phyloP scores from a whole-genome alignment of 37 sponge, comb jelly and placozoan genomes.

The Crambe crambe region DNA sequence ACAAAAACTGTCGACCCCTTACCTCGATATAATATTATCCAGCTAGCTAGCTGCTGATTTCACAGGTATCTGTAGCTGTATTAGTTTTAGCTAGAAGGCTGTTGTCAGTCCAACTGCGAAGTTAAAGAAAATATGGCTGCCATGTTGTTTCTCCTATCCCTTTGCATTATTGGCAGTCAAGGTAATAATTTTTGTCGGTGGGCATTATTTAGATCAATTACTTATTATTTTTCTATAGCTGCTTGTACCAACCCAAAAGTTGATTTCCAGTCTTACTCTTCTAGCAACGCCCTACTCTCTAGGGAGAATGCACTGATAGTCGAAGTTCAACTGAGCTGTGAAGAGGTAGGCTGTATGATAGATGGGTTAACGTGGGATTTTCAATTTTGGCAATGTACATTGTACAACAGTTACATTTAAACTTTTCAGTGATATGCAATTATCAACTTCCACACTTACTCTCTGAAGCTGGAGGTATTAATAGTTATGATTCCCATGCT shows the following conservation, averaged over 20 bases:
- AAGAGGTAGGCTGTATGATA: background rate
- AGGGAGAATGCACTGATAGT: slow-evolving; percentile 59
- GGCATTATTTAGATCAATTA: background rate
- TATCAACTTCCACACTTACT: too few relatives aligned
- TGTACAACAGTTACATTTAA: too few relatives aligned
- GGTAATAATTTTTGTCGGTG: background rate
- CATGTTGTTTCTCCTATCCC: background rate
- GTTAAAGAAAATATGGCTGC: background rate
- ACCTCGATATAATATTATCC: too few relatives aligned
- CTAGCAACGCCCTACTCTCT: slow-evolving; percentile 54
- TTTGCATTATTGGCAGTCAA: background rate
- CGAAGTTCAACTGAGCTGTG: slow-evolving; percentile 51
- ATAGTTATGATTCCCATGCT: too few relatives aligned
- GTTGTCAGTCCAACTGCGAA: background rate
- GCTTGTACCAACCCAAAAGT: slow-evolving; percentile 57
- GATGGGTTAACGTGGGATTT: background rate
- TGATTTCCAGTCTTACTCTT: slow-evolving; percentile 45
- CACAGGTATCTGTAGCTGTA: too few relatives aligned
- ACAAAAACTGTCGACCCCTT: too few relatives aligned
- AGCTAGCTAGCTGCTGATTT: background rate
- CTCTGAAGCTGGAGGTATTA: too few relatives aligned
- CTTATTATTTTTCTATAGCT: background rate
- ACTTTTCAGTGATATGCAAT: too few relatives aligned
- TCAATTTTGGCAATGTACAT: too few relatives aligned
- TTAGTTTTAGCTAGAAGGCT: too few relatives aligned